Evolutionary conservation across 2,888 invertebrate species (phyloP).

Genomic region (Schizaphis graminum): DNA sequence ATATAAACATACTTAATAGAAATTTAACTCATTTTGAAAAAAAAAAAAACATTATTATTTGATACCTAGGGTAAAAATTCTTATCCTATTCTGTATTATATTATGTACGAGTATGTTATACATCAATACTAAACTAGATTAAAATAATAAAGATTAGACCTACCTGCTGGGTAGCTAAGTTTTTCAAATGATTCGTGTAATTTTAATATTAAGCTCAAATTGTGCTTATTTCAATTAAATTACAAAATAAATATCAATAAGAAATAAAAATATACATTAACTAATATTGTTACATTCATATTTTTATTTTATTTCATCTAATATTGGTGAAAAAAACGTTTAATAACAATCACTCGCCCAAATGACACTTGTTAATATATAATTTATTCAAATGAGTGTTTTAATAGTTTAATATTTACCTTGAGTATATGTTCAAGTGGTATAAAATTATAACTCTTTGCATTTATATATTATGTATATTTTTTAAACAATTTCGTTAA

Average conservation of each 20-base stretch:
- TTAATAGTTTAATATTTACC: background rate
- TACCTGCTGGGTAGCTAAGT: background rate
- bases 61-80: background rate
- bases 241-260: background rate
- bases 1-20: background rate
- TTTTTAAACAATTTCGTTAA: background rate
- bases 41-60: background rate
- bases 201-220: background rate
- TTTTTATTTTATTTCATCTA: background rate
- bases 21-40: background rate
- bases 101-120: background rate
- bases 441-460: background rate
- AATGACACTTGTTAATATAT: background rate
- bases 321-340: background rate
- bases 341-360: background rate
- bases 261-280: background rate
- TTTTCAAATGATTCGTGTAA: background rate
- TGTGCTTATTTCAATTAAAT: background rate
- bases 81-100: background rate
- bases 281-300: background rate
- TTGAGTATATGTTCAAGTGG: background rate
- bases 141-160: background rate
- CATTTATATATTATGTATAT: background rate
- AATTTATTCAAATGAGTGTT: constrained; percentile 12
- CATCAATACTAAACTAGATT: background rate